Evolutionary conservation across 2,113 vertebrate genomes (phyloP).

Genomic region (Protobothrops mucrosquamatus): DNA sequence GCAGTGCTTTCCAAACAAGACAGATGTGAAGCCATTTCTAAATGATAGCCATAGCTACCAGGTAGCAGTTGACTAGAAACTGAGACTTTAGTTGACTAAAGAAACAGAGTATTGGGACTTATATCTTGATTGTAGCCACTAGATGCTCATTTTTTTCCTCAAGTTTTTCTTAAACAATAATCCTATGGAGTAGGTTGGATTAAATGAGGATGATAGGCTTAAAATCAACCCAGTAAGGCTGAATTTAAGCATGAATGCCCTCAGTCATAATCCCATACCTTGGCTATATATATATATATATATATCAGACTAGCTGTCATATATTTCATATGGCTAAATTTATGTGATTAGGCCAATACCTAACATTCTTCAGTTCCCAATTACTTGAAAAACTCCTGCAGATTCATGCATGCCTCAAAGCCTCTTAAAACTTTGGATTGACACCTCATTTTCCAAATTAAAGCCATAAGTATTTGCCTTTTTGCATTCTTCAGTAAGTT

Average conservation of each 20-base stretch:
- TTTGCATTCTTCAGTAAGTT: slow-evolving; percentile 43
- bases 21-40: background rate
- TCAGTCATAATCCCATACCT: background rate
- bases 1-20: background rate
- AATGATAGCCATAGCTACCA: background rate
- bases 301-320: background rate
- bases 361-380: background rate
- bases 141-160: background rate
- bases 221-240: background rate
- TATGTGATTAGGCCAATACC: background rate
- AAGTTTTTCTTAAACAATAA: background rate
- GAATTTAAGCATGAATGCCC: background rate
- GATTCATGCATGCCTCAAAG: background rate
- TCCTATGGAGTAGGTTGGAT: background rate
- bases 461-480: slow-evolving; percentile 40
- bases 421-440: background rate
- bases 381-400: background rate
- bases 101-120: background rate
- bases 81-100: background rate
- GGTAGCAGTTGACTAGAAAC: background rate
- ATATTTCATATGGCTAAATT: slow-evolving; percentile 11
- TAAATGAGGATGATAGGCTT: background rate
- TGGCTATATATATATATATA: background rate
- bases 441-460: slow-evolving; percentile 31
- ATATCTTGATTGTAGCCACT: background rate